Base-by-base conservation (phyloP, 1,140 invertebrate species). In the Drosophila kepulauana region DNA sequence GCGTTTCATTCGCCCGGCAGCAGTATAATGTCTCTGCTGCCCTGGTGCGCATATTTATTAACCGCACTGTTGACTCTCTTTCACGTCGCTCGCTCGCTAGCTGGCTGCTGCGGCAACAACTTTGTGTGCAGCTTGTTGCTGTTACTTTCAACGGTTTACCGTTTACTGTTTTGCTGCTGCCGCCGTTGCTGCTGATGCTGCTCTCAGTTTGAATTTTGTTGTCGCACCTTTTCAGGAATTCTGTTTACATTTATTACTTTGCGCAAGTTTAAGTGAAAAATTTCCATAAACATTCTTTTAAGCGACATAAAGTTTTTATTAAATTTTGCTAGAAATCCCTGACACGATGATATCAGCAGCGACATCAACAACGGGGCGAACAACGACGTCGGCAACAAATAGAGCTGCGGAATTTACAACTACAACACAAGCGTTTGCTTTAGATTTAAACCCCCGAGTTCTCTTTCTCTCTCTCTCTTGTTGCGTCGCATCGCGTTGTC, bases 221-320 rank as follows among this genome's bases (percentile, higher is more conserved):
- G 89, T 91, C 88, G 88, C 88, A 91, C 88, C 88, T 91, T 91
- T 82, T 84, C 88, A 89, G 82, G 88, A 91, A 91, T 91, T 91
- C 88, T 91, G 88, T 89, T 91, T 89, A 91, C 88, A 91, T 91
- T 91, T 91, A 91, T 91, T 91, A 91, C 88, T 91, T 91, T 91
- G 88, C 84, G 81, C 84, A 91, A 91, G 84, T 91, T 91, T 91
- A 91, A 91, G 88, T 91, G 88, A 91, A 91, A 91, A 91, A 91
- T 91, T 91, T 91, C 88, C 89, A 91, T 91, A 91, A 91, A 91
- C 88, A 91, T 91, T 91, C 88, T 91, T 91, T 91, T 91, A 91
- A 91, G 84, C 84, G 81, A 91, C 88, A 91, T 91, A 91, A 91
- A 91, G 88, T 91, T 91, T 90, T 89, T 91, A 91, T 91, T 91